These are phyloP conservation scores for Thamnophis elegans DNA, from an alignment of 2,797 vertebrate genomes.

Conservation along the genomic window DNA sequence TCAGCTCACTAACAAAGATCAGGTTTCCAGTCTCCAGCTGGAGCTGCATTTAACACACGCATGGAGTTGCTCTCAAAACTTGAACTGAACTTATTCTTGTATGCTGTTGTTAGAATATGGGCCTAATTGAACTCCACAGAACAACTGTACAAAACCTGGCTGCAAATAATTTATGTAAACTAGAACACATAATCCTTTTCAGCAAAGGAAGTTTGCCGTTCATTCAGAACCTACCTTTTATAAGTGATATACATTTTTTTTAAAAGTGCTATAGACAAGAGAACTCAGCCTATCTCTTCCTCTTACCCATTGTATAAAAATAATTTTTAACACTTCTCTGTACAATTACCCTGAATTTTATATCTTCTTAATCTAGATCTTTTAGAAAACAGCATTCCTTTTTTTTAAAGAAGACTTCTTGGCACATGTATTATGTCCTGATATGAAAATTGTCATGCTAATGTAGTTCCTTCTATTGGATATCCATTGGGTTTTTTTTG, in stretches of 20 bases:
- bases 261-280: neutral
- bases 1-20: neutral
- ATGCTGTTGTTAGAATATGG: neutral
- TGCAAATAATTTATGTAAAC: neutral
- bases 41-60: neutral
- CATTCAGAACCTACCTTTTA: neutral
- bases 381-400: neutral
- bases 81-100: neutral
- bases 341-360: neutral
- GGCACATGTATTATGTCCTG: neutral
- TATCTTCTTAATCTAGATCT: neutral
- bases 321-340: neutral
- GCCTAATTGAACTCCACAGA: neutral
- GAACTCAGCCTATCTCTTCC: neutral
- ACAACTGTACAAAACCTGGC: neutral
- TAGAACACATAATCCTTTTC: neutral
- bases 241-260: neutral
- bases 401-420: neutral
- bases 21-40: neutral
- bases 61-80: neutral
- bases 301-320: neutral
- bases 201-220: neutral
- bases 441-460: neutral
- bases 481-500: neutral
- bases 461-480: neutral